phyloP scores from a whole-genome alignment of 1,140 invertebrate genomes.

The Drosophila mauritiana region DNA sequence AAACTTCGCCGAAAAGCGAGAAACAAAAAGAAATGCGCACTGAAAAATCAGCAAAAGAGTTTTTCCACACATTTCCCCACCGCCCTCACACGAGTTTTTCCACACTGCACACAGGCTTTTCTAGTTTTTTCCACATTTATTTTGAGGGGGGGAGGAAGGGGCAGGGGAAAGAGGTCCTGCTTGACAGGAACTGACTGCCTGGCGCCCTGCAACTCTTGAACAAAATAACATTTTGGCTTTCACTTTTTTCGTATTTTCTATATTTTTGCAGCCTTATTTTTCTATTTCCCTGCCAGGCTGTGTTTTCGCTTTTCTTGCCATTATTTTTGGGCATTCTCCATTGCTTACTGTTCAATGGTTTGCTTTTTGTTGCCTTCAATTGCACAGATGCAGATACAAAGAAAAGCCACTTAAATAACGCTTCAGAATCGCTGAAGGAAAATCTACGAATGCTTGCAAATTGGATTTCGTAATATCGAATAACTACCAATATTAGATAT shows the following conservation, averaged over 20 bases:
- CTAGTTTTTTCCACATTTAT: no score
- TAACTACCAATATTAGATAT: no score
- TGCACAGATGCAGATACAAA: conserved; percentile 19
- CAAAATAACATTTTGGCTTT: conserved; percentile 57
- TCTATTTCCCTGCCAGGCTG: neutral
- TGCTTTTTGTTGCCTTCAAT: conserved; percentile 17
- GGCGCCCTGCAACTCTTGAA: conserved; percentile 44
- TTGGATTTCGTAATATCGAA: neutral
- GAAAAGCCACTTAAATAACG: conserved; percentile 9
- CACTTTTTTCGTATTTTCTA: conserved; percentile 8
- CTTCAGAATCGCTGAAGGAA: conserved; percentile 1
- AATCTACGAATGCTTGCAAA: neutral
- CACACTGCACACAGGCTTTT: no score
- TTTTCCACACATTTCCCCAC: conserved; percentile 4
- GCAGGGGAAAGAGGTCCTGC: neutral
- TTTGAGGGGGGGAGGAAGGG: neutral
- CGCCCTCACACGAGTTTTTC: neutral
- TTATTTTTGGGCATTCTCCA: conserved; percentile 24
- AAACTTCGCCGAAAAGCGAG: conserved; percentile 58
- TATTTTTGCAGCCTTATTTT: conserved; percentile 3
- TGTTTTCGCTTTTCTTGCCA: neutral
- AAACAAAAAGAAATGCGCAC: conserved; percentile 42
- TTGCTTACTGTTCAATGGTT: conserved; percentile 30
- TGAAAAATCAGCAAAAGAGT: conserved; percentile 38
- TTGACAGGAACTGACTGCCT: conserved; percentile 37